These are phyloP conservation scores for Drosophila parthenogenetica DNA, from an alignment of 2,888 invertebrate species.

Conservation along the genomic window DNA sequence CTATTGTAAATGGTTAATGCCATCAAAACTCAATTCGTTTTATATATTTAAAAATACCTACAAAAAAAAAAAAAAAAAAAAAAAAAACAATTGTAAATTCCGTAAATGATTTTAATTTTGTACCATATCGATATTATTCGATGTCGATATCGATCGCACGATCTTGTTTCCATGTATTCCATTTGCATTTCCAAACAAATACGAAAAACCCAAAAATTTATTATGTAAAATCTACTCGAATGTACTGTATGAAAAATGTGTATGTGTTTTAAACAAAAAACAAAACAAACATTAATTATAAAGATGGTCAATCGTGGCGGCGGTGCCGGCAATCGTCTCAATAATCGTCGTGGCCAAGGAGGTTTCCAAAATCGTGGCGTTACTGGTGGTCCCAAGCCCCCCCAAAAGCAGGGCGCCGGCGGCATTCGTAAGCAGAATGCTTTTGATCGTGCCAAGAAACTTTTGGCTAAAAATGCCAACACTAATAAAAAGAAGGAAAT, in stretches of 20 bases:
- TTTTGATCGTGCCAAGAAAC: conserved; percentile 86
- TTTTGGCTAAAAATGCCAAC: conserved; percentile 86
- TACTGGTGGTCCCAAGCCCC: conserved; percentile 82
- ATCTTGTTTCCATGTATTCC: conserved; percentile 39
- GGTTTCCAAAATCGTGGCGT: conserved; percentile 85
- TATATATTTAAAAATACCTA: conserved; percentile 14
- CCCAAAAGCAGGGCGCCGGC: conserved; percentile 84
- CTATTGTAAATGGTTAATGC: conserved; percentile 52
- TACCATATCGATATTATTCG: conserved; percentile 21
- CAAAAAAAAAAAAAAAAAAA: conserved; percentile 22
- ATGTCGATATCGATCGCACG: conserved; percentile 40
- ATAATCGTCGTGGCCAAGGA: conserved; percentile 85
- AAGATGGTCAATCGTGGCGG: conserved; percentile 85
- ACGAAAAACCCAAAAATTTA: conserved; percentile 6
- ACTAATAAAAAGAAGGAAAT: conserved; percentile 85
- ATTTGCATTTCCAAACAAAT: conserved; percentile 27
- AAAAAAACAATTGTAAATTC: conserved; percentile 31
- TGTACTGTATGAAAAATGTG: conserved; percentile 42
- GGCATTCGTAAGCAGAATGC: conserved; percentile 86
- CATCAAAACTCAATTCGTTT: conserved; percentile 41
- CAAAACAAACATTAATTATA: conserved; percentile 39
- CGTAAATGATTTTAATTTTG: conserved; percentile 13
- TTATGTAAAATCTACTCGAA: conserved; percentile 21
- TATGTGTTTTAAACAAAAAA: conserved; percentile 15
- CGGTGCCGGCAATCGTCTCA: conserved; percentile 80